These are phyloP conservation scores for Hetaerina titia DNA, from an alignment of 2,888 invertebrate genomes.

Conservation along the genomic window DNA sequence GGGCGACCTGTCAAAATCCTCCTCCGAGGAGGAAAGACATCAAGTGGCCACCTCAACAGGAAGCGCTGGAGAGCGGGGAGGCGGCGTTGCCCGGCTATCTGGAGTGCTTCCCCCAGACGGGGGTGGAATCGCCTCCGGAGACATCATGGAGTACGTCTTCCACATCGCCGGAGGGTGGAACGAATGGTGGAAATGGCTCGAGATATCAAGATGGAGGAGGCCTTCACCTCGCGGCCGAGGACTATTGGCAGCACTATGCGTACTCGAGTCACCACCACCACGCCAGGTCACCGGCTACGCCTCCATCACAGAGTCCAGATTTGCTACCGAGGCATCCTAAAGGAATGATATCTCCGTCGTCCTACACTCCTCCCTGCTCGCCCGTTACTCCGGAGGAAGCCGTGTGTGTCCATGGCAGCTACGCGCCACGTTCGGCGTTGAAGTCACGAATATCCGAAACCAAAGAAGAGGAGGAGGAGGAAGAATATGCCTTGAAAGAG, in stretches of 20 bases:
- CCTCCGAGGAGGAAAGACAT: not conserved
- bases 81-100: slow-evolving; percentile 73
- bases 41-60: slow-evolving; percentile 51
- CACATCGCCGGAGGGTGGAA: slow-evolving; percentile 69
- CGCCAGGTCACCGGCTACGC: slow-evolving; percentile 40
- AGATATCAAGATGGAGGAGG: not conserved
- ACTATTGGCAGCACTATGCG: slow-evolving; percentile 9
- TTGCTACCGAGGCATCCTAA: not conserved
- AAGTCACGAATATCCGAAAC: slow-evolving; percentile 25
- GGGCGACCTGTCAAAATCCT: slow-evolving; percentile 20
- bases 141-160: slow-evolving; percentile 66
- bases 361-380: slow-evolving; percentile 47
- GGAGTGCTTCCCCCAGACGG: slow-evolving; percentile 56
- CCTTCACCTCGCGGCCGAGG: not conserved
- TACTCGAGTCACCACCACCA: slow-evolving; percentile 16
- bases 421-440: not conserved
- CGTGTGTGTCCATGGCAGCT: not conserved
- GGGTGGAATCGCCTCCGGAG: slow-evolving; percentile 60
- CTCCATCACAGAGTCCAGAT: slow-evolving; percentile 37
- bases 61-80: slow-evolving; percentile 72
- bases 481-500: not conserved
- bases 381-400: not conserved
- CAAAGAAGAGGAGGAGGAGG: slow-evolving; percentile 19
- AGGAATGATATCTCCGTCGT: slow-evolving; percentile 17
- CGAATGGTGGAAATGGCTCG: not conserved